Percentiles rank a stretch among this genome's conserved stretches.
These are phyloP conservation scores for Cuculus canorus DNA, from an alignment of 2,797 vertebrate genomes.

Conservation along the genomic window DNA sequence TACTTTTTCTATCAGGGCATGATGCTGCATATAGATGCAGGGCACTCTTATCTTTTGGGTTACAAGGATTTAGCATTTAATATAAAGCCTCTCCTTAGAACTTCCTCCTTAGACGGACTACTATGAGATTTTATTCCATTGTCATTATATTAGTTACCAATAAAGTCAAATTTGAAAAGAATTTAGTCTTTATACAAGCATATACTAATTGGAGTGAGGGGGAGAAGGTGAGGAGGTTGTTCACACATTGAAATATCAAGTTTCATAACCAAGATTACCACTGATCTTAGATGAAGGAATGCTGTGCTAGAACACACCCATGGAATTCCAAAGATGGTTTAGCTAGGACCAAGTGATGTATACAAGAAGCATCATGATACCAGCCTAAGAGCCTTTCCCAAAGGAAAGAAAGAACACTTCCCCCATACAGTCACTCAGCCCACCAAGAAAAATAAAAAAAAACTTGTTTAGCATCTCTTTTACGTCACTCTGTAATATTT, in stretches of 20 bases:
- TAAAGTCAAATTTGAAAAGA: not conserved
- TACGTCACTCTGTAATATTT: constrained; percentile 31
- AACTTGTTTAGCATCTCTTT: constrained; percentile 11
- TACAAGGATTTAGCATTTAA: not conserved
- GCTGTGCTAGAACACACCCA: not conserved
- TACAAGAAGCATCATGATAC: not conserved
- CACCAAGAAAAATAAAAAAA: not conserved
- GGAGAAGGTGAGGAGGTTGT: not conserved
- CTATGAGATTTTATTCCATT: not conserved
- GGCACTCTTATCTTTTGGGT: not conserved
- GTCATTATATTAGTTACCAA: not conserved
- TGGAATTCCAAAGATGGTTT: not conserved
- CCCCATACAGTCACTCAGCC: not conserved
- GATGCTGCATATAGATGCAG: not conserved
- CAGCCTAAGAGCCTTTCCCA: constrained; percentile 2
- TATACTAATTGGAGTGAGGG: not conserved
- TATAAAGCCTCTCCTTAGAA: not conserved
- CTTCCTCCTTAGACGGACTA: not conserved
- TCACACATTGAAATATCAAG: not conserved
- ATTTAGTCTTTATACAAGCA: not conserved
- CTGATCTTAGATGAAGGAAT: not conserved
- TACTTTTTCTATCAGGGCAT: not conserved
- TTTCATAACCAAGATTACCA: not conserved
- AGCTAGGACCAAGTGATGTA: not conserved
- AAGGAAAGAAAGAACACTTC: constrained; percentile 5